A percentile compares a stretch with the other conserved stretches of the same genome.
phyloP scores from a whole-genome alignment of 2,888 invertebrate genomes.

The Ichneumoninae sp. region DNA sequence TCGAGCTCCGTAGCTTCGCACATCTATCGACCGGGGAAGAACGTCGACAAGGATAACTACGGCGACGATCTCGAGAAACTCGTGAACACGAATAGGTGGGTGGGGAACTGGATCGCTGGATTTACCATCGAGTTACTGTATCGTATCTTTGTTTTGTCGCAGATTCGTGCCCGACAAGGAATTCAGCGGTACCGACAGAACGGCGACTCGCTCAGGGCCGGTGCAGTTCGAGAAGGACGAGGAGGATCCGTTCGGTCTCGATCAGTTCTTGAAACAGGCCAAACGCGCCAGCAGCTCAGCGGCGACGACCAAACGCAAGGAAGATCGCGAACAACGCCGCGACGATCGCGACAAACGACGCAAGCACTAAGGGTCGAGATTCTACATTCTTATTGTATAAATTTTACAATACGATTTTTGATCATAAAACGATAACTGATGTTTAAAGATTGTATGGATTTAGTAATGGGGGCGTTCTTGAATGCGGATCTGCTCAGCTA shows the following conservation, averaged over 20 bases:
- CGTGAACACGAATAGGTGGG: conserved; percentile 92
- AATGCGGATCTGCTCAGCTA: no score
- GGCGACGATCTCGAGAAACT: conserved; percentile 95
- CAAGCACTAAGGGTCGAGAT: conserved; percentile 40
- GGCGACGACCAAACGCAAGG: conserved; percentile 86
- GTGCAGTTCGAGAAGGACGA: conserved; percentile 97
- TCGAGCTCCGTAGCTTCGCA: conserved; percentile 93
- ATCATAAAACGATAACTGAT: background rate
- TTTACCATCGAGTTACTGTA: no score
- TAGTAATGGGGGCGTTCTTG: background rate
- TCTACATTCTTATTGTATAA: conserved; percentile 1
- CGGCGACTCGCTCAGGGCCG: conserved; percentile 92
- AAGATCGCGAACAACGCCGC: conserved; percentile 82
- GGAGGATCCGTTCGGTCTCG: conserved; percentile 98
- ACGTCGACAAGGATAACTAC: conserved; percentile 95
- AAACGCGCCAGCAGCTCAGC: conserved; percentile 91
- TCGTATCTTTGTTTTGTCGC: conserved; percentile 68
- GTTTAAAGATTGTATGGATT: background rate
- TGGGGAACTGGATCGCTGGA: background rate
- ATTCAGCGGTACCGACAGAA: conserved; percentile 95
- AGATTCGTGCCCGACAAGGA: conserved; percentile 99
- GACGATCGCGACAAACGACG: conserved; percentile 81
- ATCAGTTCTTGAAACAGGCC: conserved; percentile 98
- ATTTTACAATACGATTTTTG: background rate
- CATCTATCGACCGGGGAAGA: conserved; percentile 94